Evolutionary conservation across 1,140 invertebrate species (phyloP).

Genomic region (Hyles euphorbiae): DNA sequence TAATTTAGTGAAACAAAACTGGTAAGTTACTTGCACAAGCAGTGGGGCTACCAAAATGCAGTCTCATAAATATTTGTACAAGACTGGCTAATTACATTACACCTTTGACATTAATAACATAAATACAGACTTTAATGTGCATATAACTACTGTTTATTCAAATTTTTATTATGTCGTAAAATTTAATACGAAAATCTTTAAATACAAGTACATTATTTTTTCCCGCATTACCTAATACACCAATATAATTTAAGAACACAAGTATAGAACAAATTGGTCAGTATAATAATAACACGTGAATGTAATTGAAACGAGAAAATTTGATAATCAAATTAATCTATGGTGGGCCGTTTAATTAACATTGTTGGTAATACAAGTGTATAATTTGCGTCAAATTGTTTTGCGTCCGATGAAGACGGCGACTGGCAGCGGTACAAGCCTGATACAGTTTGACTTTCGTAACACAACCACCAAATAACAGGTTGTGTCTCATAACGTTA

Average conservation of each 20-base stretch:
- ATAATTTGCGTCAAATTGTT: slow-evolving; percentile 71
- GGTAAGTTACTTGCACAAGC: no score
- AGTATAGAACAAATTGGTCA: slow-evolving; percentile 43
- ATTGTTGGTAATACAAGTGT: slow-evolving; percentile 54
- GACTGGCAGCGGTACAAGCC: slow-evolving; percentile 51
- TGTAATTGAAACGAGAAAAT: slow-evolving; percentile 63
- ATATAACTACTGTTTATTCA: no score
- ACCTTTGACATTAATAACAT: no score
- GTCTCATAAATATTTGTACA: no score
- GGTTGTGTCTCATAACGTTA: slow-evolving; percentile 39
- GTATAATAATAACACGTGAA: slow-evolving; percentile 53
- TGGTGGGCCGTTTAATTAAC: slow-evolving; percentile 62
- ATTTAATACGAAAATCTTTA: no score
- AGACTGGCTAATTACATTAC: no score
- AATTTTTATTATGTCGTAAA: no score
- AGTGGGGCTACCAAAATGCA: no score
- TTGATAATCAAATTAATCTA: slow-evolving; percentile 68
- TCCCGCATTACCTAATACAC: no score
- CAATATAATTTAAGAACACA: neutral
- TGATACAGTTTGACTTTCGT: slow-evolving; percentile 60
- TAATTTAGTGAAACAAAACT: no score
- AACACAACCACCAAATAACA: slow-evolving; percentile 49
- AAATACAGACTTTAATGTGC: no score
- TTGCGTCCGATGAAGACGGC: slow-evolving; percentile 59
- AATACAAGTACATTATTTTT: no score